Percentiles rank a stretch among this genome's conserved stretches.
These are phyloP conservation scores for Oikopleura dioica DNA, from an alignment of 23 tunicate genomes.

Conservation along the genomic window DNA sequence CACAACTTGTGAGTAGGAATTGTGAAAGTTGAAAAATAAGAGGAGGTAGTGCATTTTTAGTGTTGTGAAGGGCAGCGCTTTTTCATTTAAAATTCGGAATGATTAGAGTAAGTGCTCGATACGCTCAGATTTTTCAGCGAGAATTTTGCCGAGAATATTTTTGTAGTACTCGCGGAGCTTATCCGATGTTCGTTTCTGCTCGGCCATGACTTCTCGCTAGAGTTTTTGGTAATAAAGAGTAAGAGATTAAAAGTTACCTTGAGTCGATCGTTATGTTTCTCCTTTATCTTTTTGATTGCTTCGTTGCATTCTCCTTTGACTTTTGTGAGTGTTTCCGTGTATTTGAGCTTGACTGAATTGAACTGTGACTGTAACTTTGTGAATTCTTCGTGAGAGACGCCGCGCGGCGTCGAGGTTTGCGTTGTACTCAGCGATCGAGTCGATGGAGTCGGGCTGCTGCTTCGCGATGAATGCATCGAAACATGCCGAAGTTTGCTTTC, in stretches of 20 bases:
- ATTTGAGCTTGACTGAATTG: neutral
- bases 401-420: neutral
- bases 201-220: neutral
- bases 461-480: no score
- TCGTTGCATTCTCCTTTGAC: neutral
- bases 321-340: slow-evolving; percentile 3
- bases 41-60: no score
- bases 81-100: no score
- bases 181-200: neutral
- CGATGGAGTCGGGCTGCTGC: no score
- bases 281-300: neutral
- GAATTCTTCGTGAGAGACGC: neutral
- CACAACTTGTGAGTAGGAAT: no score
- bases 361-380: neutral
- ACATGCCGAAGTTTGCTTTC: neutral
- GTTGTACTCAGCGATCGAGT: no score
- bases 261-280: neutral
- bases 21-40: no score
- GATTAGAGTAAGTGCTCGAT: no score
- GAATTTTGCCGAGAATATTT: neutral
- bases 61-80: no score
- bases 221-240: neutral
- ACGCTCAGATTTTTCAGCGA: no score
- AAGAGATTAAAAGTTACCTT: neutral
- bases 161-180: slow-evolving; percentile 3